A percentile compares a stretch with the other conserved stretches of the same genome.
These are phyloP conservation scores for Schizopygopsis pylzovi DNA, from an alignment of 2,797 vertebrate species.

Conservation along the genomic window DNA sequence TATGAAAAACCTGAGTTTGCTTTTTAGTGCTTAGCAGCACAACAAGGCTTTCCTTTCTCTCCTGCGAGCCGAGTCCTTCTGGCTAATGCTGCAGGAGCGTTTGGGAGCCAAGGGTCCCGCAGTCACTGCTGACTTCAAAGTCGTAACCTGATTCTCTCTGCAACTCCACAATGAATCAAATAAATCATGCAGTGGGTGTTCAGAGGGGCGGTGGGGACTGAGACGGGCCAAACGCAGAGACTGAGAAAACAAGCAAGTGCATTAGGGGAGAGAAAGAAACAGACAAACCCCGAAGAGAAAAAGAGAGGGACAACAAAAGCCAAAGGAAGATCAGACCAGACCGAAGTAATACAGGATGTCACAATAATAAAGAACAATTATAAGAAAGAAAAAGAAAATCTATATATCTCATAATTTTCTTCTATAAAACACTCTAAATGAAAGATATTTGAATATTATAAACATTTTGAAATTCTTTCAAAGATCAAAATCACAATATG, in stretches of 20 bases:
- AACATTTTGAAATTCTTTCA: background rate
- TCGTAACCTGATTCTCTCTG: conserved; percentile 80
- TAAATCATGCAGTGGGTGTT: conserved; percentile 71
- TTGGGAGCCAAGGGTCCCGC: conserved; percentile 76
- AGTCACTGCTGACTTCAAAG: conserved; percentile 83
- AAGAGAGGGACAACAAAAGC: background rate
- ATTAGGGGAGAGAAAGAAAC: conserved; percentile 21
- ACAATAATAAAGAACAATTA: background rate
- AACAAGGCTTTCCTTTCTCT: conserved; percentile 67
- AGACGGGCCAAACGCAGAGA: conserved; percentile 55
- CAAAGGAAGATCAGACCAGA: background rate
- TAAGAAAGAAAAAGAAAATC: background rate
- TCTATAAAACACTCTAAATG: background rate
- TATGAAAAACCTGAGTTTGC: conserved; percentile 58
- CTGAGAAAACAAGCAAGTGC: conserved; percentile 58
- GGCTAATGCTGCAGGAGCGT: conserved; percentile 72
- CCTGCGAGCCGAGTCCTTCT: conserved; percentile 53
- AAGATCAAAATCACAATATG: background rate
- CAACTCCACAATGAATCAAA: conserved; percentile 83
- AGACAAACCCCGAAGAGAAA: background rate
- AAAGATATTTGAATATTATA: background rate
- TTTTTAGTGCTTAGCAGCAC: conserved; percentile 53
- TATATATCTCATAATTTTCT: background rate
- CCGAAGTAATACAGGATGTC: background rate
- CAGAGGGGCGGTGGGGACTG: conserved; percentile 23